A percentile compares a stretch with the other conserved stretches of the same genome.
Conservation (phyloP, 2,113 vertebrate species). For the Urocolius indicus region DNA sequence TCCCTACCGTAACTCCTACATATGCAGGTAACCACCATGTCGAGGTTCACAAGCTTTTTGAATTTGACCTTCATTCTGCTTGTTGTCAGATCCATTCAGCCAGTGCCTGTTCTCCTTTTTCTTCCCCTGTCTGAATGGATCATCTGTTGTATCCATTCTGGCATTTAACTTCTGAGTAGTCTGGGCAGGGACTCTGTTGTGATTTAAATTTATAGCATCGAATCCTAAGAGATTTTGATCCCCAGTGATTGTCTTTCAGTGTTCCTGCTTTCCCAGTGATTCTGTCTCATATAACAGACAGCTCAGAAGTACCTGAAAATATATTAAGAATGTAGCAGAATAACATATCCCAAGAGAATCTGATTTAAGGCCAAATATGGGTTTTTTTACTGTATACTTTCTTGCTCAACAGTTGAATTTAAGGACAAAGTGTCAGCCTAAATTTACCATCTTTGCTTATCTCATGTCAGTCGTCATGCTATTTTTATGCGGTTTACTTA, state of each 20-base stretch:
- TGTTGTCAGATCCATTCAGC: neutral
- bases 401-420: slow-evolving; percentile 4
- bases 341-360: neutral
- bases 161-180: neutral
- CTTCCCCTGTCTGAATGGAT: neutral
- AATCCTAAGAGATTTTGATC: neutral
- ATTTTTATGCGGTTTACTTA: slow-evolving; percentile 10
- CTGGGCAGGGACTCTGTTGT: neutral
- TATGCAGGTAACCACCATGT: accelerated
- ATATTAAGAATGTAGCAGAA: neutral
- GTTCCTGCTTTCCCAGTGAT: neutral
- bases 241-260: neutral
- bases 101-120: neutral
- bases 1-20: neutral
- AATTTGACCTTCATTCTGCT: neutral
- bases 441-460: slow-evolving; percentile 5
- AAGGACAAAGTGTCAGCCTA: slow-evolving; percentile 14
- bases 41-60: neutral
- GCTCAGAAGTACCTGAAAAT: slow-evolving; percentile 1
- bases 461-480: neutral
- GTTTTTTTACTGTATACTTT: neutral
- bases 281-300: neutral
- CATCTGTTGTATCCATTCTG: slow-evolving; percentile 1
- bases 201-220: neutral
- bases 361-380: neutral